Conservation (phyloP, 2,113 vertebrate species). For the Salvelinus namaycush region DNA sequence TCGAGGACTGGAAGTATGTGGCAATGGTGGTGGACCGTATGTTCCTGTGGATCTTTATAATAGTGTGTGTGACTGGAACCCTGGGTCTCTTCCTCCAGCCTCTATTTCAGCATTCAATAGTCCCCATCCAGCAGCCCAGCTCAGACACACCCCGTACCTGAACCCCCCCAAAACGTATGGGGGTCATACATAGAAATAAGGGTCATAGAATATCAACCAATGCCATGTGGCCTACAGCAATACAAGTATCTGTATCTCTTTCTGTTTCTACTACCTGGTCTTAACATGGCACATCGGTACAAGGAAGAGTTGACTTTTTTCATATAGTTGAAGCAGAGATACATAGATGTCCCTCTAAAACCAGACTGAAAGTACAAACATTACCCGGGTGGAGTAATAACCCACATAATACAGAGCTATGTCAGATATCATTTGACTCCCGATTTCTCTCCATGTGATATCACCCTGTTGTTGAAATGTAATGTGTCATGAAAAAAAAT, state of each 20-base stretch:
- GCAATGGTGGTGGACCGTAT: conserved; percentile 98
- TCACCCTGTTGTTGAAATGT: conserved; percentile 39
- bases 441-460: conserved; percentile 22
- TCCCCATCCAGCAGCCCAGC: conserved; percentile 58
- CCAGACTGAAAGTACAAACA: neutral
- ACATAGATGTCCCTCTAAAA: neutral
- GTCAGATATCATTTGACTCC: conserved; percentile 1
- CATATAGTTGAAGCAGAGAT: conserved; percentile 10
- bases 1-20: conserved; percentile 99
- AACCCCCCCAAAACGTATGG: neutral
- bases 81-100: conserved; percentile 94
- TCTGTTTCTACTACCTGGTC: neutral
- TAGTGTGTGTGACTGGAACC: conserved; percentile 93
- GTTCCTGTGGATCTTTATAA: conserved; percentile 97
- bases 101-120: conserved; percentile 83
- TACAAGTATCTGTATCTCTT: neutral
- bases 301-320: too few species aligned
- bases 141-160: conserved; percentile 64
- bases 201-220: neutral
- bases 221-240: conserved; percentile 14
- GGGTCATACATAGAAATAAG: neutral
- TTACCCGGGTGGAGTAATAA: neutral
- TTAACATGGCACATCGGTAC: neutral
- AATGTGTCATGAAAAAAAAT: conserved; percentile 43
- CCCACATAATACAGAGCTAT: neutral